Conservation (phyloP, 2,888 invertebrate genomes). For the Allophyes oxyacanthae region DNA sequence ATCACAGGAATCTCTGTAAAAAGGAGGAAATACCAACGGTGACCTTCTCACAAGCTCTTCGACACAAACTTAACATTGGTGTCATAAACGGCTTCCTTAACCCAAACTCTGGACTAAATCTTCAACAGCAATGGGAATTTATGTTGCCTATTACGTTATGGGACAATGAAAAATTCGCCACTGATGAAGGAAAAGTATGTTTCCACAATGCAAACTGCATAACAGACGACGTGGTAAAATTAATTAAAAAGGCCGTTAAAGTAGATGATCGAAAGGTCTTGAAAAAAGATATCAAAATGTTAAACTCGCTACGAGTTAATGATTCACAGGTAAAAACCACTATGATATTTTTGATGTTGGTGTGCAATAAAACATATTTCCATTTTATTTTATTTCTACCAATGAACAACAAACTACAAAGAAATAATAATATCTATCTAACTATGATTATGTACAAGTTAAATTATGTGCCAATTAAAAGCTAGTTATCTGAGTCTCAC, state of each 20-base stretch:
- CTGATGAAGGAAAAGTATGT: constrained; percentile 76
- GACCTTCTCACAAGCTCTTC: constrained; percentile 72
- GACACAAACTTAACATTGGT: constrained; percentile 75
- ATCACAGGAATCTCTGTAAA: constrained; percentile 69
- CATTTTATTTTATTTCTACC: no score
- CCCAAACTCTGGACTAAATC: constrained; percentile 65
- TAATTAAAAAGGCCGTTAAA: constrained; percentile 72
- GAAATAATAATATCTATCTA: no score
- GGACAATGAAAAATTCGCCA: constrained; percentile 78
- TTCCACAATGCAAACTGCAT: constrained; percentile 73
- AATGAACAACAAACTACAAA: no score
- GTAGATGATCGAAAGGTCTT: constrained; percentile 66
- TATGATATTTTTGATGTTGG: no score
- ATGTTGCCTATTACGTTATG: constrained; percentile 74
- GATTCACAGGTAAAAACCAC: constrained; percentile 67
- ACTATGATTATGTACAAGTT: no score
- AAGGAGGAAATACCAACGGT: constrained; percentile 58
- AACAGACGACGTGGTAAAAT: constrained; percentile 70
- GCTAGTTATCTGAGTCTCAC: no score
- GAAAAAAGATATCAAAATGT: constrained; percentile 66
- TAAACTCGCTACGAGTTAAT: constrained; percentile 72
- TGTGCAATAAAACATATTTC: no score
- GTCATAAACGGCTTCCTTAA: constrained; percentile 73
- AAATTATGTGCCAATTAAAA: no score
- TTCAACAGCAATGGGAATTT: constrained; percentile 77